These are phyloP conservation scores for Morpho helenor DNA, from an alignment of 2,888 invertebrate species.

Conservation along the genomic window DNA sequence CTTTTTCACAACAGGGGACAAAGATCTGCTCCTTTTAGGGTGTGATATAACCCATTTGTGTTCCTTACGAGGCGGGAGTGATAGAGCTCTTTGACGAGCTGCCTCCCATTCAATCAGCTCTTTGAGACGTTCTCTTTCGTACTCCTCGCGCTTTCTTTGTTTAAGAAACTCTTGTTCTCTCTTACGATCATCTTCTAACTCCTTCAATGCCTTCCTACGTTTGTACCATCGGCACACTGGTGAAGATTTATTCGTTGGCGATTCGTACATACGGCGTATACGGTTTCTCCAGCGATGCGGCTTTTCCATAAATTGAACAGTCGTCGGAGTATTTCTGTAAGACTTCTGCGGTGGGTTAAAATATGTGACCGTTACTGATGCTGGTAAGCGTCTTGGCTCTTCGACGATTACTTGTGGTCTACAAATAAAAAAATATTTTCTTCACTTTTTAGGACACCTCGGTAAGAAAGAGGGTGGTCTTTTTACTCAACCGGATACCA, in stretches of 20 bases:
- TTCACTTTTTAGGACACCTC: too few species aligned
- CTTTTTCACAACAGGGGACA: conserved; percentile 9
- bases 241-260: conserved; percentile 9
- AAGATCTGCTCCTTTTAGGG: conserved; percentile 10
- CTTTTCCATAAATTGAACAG: conserved; percentile 22
- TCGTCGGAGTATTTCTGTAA: conserved; percentile 20
- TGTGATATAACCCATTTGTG: conserved; percentile 13
- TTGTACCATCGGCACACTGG: conserved; percentile 35
- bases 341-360: conserved; percentile 26
- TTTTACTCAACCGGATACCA: too few species aligned
- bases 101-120: conserved; percentile 22
- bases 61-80: conserved; percentile 13
- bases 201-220: conserved; percentile 30
- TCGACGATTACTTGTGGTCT: conserved; percentile 39
- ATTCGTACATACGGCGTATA: conserved; percentile 12
- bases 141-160: conserved; percentile 19
- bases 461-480: too few species aligned
- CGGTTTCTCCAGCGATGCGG: conserved; percentile 8
- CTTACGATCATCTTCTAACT: conserved; percentile 22
- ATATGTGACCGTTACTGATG: conserved; percentile 35
- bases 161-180: conserved; percentile 22
- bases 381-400: conserved; percentile 32
- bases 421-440: conserved; percentile 18
- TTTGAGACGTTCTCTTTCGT: conserved; percentile 23
- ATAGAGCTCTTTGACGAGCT: conserved; percentile 9